phyloP scores from a whole-genome alignment of 92 coral and sea anemone genomes.

The Porites evermanni region DNA sequence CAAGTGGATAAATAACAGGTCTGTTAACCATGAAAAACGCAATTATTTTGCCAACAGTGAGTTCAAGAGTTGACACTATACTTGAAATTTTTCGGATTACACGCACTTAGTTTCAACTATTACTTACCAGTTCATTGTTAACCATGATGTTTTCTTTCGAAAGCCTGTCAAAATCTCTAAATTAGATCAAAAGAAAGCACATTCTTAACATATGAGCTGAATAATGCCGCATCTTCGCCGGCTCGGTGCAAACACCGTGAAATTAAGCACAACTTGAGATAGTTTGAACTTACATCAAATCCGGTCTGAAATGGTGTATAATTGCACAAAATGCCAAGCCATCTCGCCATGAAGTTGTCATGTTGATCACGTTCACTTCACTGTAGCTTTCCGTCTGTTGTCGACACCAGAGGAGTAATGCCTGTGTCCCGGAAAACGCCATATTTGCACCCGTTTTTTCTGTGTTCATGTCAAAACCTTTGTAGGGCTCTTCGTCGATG shows the following conservation, averaged over 20 bases:
- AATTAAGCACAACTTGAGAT: not conserved
- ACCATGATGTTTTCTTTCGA: constrained; percentile 83
- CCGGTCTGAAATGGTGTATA: constrained; percentile 88
- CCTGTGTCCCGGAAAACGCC: constrained; percentile 69
- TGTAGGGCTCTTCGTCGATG: constrained; percentile 6
- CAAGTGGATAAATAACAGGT: constrained; percentile 18
- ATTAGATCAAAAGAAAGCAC: constrained; percentile 38
- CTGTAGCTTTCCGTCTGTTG: constrained; percentile 87
- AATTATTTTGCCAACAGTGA: constrained; percentile 7
- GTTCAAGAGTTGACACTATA: constrained; percentile 7
- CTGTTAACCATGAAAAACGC: constrained; percentile 25
- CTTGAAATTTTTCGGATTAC: not conserved
- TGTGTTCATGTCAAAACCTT: constrained; percentile 17
- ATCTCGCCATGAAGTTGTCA: constrained; percentile 93
- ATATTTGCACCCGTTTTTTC: constrained; percentile 39
- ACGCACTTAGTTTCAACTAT: not conserved
- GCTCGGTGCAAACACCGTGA: constrained; percentile 34
- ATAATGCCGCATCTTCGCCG: constrained; percentile 27
- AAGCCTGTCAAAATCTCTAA: constrained; percentile 87
- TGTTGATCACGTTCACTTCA: constrained; percentile 78
- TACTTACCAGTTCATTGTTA: constrained; percentile 84
- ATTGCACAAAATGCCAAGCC: constrained; percentile 91
- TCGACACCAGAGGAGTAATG: constrained; percentile 86
- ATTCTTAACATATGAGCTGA: not conserved
- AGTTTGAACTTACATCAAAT: constrained; percentile 72